These are phyloP conservation scores for Macropus fuliginosus DNA, from an alignment of 2,797 vertebrate genomes.

Conservation along the genomic window DNA sequence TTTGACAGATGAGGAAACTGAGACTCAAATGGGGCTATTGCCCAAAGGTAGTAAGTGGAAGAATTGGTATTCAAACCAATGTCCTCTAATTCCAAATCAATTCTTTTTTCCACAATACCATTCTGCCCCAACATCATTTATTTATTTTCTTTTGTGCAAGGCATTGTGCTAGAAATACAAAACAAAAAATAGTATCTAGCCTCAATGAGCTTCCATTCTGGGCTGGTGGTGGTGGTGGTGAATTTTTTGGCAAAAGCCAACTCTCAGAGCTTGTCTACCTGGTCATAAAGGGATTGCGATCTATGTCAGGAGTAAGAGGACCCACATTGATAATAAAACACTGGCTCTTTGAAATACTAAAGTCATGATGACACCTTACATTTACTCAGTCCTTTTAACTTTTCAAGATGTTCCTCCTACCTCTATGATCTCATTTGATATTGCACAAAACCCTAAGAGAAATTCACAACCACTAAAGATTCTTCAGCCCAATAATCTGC, in stretches of 20 bases:
- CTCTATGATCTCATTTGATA: not conserved
- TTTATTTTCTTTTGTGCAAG: not conserved
- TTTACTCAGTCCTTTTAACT: not conserved
- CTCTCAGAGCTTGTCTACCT: not conserved
- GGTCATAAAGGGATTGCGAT: not conserved
- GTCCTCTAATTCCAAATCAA: not conserved
- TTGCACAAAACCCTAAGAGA: not conserved
- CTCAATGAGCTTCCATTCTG: not conserved
- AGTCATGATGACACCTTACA: not conserved
- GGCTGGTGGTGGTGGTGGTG: not conserved
- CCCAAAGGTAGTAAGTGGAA: not conserved
- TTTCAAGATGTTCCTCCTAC: not conserved
- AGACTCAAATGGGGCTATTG: not conserved
- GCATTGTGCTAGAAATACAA: not conserved
- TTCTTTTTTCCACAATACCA: not conserved
- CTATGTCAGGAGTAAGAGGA: not conserved
- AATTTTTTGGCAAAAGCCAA: not conserved
- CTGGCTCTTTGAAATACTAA: not conserved
- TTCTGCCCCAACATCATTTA: not conserved
- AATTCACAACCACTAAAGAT: not conserved
- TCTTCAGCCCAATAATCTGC: not conserved
- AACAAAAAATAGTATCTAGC: not conserved
- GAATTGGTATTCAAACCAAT: not conserved
- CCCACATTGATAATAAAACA: not conserved
- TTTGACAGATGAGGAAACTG: not conserved